Conservation (phyloP, 2,797 vertebrate species). For the Microctenopoma stevenorrisi region DNA sequence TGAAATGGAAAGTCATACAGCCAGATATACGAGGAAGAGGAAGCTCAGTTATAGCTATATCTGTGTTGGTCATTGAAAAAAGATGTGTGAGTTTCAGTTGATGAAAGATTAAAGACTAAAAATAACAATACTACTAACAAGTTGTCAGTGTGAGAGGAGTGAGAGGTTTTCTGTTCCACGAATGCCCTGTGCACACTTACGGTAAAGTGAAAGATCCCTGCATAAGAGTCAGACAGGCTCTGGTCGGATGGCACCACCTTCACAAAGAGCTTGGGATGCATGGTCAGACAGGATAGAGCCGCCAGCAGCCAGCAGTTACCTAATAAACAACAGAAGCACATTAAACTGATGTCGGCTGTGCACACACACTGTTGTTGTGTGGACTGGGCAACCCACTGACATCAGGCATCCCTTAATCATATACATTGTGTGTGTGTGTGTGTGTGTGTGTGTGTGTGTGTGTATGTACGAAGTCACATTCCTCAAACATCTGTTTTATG, state of each 20-base stretch:
- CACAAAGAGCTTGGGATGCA: slow-evolving; percentile 80
- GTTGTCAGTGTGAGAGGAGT: neutral
- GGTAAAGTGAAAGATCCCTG: slow-evolving; percentile 85
- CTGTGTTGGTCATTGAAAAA: too few species aligned
- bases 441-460: too few species aligned
- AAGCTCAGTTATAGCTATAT: too few species aligned
- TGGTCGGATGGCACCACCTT: slow-evolving; percentile 84
- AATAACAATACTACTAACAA: too few species aligned
- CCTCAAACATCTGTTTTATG: slow-evolving; percentile 61
- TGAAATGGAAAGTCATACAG: neutral
- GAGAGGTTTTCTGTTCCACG: neutral
- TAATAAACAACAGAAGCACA: slow-evolving; percentile 49
- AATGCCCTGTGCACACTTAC: slow-evolving; percentile 51
- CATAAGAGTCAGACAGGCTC: slow-evolving; percentile 77
- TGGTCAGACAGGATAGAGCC: slow-evolving; percentile 83
- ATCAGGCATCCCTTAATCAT: too few species aligned
- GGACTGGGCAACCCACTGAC: too few species aligned
- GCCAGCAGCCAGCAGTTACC: slow-evolving; percentile 89
- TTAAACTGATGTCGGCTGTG: neutral
- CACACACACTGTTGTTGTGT: too few species aligned
- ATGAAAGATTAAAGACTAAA: too few species aligned
- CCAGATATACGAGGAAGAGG: too few species aligned
- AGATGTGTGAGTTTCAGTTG: too few species aligned
- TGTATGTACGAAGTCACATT: slow-evolving; percentile 31
- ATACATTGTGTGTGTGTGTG: too few species aligned